Conservation (phyloP, 1,140 invertebrate species). For the Drosophila insularis region DNA sequence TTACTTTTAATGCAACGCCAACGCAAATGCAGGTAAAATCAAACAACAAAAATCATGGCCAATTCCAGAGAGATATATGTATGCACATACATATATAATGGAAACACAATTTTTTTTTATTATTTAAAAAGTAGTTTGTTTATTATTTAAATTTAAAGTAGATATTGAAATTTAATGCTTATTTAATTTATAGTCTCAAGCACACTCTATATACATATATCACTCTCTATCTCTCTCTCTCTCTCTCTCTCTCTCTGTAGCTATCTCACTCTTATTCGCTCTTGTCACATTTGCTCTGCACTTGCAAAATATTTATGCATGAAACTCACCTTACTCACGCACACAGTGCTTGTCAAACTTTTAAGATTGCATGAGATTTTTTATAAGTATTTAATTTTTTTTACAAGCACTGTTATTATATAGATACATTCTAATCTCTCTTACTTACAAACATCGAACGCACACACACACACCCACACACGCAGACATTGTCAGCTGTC, state of each 20-base stretch:
- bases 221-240: background rate
- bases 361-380: conserved; percentile 9
- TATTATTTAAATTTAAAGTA: background rate
- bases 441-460: background rate
- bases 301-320: background rate
- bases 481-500: background rate
- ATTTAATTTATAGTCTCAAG: background rate
- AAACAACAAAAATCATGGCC: conserved; percentile 17
- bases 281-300: no score
- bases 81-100: background rate
- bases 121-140: background rate
- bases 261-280: background rate
- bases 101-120: background rate
- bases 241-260: background rate
- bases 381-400: conserved; percentile 4
- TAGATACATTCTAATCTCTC: no score
- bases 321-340: background rate
- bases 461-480: conserved; percentile 8
- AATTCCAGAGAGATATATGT: conserved; percentile 18
- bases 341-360: conserved; percentile 27
- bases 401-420: conserved; percentile 11
- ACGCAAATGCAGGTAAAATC: conserved; percentile 64
- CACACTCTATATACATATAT: background rate
- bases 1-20: conserved; percentile 45
- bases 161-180: background rate